phyloP scores from a whole-genome alignment of 2,888 invertebrate species.

The Microctonus hyperodae region DNA sequence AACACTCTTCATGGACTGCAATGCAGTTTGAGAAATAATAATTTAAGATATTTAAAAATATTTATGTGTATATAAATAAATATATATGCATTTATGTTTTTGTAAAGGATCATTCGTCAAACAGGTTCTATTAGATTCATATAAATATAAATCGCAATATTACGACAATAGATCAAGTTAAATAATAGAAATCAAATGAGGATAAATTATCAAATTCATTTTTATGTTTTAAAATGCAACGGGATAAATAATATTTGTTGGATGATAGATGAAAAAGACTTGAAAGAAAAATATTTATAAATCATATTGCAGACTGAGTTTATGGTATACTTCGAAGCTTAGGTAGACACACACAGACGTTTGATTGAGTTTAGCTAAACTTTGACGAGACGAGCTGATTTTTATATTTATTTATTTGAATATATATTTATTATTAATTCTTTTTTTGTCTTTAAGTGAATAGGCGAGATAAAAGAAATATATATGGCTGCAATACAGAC shows the following conservation, averaged over 20 bases:
- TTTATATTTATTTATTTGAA: slow-evolving; percentile 28
- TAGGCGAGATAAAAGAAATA: too few species aligned
- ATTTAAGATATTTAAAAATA: too few species aligned
- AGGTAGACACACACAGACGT: slow-evolving; percentile 36
- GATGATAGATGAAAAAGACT: slow-evolving; percentile 22
- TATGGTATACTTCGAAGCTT: slow-evolving; percentile 46
- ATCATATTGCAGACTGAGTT: slow-evolving; percentile 50
- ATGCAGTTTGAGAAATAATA: slow-evolving; percentile 75
- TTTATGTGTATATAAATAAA: too few species aligned
- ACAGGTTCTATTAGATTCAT: slow-evolving; percentile 12
- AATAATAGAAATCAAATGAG: too few species aligned
- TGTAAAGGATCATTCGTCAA: neutral
- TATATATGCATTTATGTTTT: too few species aligned
- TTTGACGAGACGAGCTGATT: slow-evolving; percentile 34
- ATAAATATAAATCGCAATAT: neutral
- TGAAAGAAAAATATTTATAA: slow-evolving; percentile 8
- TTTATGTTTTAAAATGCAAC: too few species aligned
- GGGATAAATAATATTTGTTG: too few species aligned
- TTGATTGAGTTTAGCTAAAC: slow-evolving; percentile 41
- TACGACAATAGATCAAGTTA: neutral
- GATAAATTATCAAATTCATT: neutral
- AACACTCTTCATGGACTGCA: slow-evolving; percentile 85
- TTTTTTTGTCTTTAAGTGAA: too few species aligned
- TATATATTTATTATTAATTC: too few species aligned
- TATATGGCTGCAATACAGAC: too few species aligned